These are phyloP conservation scores for Muricea muricata DNA, from an alignment of 92 coral and sea anemone genomes.

Conservation along the genomic window DNA sequence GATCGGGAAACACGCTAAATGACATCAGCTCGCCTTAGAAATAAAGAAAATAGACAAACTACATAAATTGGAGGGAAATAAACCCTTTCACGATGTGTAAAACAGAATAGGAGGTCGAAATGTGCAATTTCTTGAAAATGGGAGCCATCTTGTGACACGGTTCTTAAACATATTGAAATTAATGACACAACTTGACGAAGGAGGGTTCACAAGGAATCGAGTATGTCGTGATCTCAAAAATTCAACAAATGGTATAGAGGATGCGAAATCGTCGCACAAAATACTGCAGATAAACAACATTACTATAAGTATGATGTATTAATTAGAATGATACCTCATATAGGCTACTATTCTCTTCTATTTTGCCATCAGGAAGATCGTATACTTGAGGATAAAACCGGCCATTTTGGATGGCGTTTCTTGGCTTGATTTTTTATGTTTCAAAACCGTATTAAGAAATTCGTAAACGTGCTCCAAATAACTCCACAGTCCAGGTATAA, in stretches of 20 bases:
- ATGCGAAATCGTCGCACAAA: constrained; percentile 26
- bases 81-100: constrained; percentile 7
- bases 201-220: constrained; percentile 43
- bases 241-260: constrained; percentile 27
- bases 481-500: constrained; percentile 92
- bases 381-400: constrained; percentile 86
- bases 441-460: constrained; percentile 90
- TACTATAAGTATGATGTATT: constrained; percentile 30
- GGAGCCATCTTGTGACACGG: constrained; percentile 44
- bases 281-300: constrained; percentile 39
- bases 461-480: constrained; percentile 98
- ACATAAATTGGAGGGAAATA: constrained; percentile 23
- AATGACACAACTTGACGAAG: constrained; percentile 31
- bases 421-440: constrained; percentile 89
- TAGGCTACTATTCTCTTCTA: constrained; percentile 3
- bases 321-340: constrained; percentile 30
- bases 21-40: constrained; percentile 29
- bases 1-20: constrained; percentile 24
- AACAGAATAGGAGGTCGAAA: constrained; percentile 13
- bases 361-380: constrained; percentile 15
- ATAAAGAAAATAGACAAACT: background rate
- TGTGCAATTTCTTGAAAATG: background rate
- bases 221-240: constrained; percentile 33
- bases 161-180: constrained; percentile 42
- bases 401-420: constrained; percentile 99